A percentile compares a stretch with the other conserved stretches of the same genome.
phyloP scores from a whole-genome alignment of 2,888 invertebrate species.

The Papilio demoleus region DNA sequence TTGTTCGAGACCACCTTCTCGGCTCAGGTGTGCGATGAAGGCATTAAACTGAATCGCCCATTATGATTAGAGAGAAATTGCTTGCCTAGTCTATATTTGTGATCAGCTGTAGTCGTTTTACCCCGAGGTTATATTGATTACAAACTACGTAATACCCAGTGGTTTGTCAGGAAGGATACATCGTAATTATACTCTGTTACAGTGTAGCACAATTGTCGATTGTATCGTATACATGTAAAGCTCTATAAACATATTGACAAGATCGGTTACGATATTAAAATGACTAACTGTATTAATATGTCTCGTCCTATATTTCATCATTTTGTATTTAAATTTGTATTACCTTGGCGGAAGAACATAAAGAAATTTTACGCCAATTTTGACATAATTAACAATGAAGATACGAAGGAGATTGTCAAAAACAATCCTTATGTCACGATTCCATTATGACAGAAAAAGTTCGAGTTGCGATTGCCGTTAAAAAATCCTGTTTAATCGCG shows the following conservation, averaged over 20 bases:
- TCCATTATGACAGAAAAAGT: too few relatives aligned
- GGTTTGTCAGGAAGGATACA: conserved; percentile 14
- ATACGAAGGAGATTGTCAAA: too few relatives aligned
- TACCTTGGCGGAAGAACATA: too few relatives aligned
- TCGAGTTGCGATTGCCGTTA: too few relatives aligned
- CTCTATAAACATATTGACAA: neutral
- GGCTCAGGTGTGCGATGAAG: conserved; percentile 77
- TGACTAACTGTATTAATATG: too few relatives aligned
- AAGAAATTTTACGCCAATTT: too few relatives aligned
- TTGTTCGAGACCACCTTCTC: conserved; percentile 53
- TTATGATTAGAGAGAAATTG: conserved; percentile 72
- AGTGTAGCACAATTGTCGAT: conserved; percentile 14
- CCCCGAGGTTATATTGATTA: conserved; percentile 72
- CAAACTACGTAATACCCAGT: conserved; percentile 43
- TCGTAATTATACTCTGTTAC: conserved; percentile 26
- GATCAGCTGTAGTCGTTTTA: conserved; percentile 65
- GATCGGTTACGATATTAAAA: neutral
- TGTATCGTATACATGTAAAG: conserved; percentile 13
- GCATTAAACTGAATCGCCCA: conserved; percentile 76
- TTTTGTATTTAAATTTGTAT: too few relatives aligned
- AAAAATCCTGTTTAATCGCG: too few relatives aligned
- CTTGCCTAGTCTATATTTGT: conserved; percentile 68
- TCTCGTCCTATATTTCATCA: too few relatives aligned
- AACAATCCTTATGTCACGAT: too few relatives aligned
- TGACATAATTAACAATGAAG: too few relatives aligned